These are phyloP conservation scores for Armadillidium nasatum DNA, from an alignment of 1,140 invertebrate species.

Conservation along the genomic window DNA sequence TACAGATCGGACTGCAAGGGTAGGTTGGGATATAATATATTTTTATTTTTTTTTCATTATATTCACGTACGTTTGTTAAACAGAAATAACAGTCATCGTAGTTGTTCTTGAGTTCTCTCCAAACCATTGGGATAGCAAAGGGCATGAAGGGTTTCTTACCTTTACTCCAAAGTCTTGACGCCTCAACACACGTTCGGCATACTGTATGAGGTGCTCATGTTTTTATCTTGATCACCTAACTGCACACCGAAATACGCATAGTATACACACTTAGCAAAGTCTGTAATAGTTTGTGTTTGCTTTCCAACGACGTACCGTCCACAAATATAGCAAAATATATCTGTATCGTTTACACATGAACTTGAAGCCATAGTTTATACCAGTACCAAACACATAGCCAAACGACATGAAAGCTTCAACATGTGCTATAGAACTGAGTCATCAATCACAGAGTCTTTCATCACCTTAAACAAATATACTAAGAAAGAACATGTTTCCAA, in stretches of 20 bases:
- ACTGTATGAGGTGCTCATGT: conserved; percentile 40
- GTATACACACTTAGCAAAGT: conserved; percentile 32
- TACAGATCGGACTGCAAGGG: too few species aligned
- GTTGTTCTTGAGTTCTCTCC: conserved; percentile 42
- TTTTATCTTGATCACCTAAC: conserved; percentile 46
- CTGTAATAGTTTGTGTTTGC: too few species aligned
- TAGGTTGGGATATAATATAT: not conserved
- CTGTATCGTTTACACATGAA: too few species aligned
- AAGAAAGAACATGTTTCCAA: too few species aligned
- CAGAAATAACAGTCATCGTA: conserved; percentile 44
- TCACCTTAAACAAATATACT: too few species aligned
- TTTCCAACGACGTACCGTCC: too few species aligned
- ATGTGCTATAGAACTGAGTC: too few species aligned
- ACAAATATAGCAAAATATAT: too few species aligned
- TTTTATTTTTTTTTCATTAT: not conserved
- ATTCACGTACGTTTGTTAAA: conserved; percentile 29
- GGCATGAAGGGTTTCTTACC: conserved; percentile 34
- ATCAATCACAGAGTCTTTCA: too few species aligned
- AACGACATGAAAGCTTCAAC: too few species aligned
- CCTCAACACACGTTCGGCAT: conserved; percentile 38
- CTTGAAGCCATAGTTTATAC: too few species aligned
- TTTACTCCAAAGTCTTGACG: conserved; percentile 41
- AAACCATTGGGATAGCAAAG: conserved; percentile 43
- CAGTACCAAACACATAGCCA: too few species aligned
- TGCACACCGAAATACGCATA: conserved; percentile 44